Evolutionary conservation across 2,113 vertebrate species (phyloP).

Genomic region (Phoenicopterus ruber): DNA sequence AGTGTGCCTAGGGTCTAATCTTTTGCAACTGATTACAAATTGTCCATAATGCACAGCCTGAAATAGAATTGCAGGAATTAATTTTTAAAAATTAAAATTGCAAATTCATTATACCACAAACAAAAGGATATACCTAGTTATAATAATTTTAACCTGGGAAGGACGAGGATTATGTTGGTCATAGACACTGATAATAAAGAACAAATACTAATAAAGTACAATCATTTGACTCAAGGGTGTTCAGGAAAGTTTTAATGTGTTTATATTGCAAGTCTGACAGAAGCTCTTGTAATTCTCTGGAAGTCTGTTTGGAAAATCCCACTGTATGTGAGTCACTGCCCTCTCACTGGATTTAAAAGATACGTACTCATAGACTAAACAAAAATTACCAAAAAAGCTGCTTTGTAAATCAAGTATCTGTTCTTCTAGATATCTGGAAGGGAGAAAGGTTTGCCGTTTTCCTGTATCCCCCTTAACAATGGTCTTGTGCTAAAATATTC

Average conservation of each 20-base stretch:
- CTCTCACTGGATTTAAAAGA: background rate
- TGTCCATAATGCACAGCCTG: constrained; percentile 15
- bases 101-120: background rate
- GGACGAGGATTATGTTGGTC: background rate
- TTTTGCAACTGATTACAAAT: constrained; percentile 65
- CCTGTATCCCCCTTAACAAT: background rate
- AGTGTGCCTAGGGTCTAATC: constrained; percentile 46
- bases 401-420: background rate
- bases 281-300: background rate
- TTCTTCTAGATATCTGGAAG: background rate
- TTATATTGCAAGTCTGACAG: background rate
- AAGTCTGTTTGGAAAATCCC: background rate
- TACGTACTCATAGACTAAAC: background rate
- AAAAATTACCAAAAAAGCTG: background rate
- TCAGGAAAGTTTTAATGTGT: background rate
- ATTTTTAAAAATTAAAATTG: background rate
- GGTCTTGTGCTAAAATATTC: background rate
- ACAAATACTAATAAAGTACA: background rate
- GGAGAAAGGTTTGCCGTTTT: background rate
- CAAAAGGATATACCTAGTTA: background rate
- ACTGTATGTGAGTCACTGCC: background rate
- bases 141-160: background rate
- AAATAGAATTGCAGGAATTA: constrained; percentile 58
- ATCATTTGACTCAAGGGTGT: background rate
- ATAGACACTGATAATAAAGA: background rate